phyloP scores from a whole-genome alignment of 2,888 invertebrate genomes.

The Gortyna flavago region DNA sequence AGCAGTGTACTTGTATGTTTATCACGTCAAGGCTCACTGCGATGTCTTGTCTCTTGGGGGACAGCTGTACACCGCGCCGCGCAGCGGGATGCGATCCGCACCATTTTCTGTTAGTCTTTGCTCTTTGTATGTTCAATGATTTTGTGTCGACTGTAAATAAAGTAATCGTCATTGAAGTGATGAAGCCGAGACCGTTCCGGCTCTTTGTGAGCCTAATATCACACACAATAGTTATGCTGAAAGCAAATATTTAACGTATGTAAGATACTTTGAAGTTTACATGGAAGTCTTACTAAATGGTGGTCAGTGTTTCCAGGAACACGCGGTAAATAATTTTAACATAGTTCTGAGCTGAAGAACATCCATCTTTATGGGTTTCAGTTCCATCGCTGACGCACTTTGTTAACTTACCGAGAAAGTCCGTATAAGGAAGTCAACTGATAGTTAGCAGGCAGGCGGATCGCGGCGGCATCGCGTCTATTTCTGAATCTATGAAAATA shows the following conservation, averaged over 20 bases:
- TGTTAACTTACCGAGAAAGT: constrained; percentile 42
- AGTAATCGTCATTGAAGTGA: background rate
- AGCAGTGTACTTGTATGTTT: no score
- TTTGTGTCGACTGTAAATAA: constrained; percentile 1
- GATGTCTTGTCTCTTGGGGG: no score
- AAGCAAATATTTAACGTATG: background rate
- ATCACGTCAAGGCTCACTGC: background rate
- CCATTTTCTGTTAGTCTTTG: background rate
- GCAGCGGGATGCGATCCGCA: no score
- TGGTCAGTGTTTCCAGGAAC: background rate
- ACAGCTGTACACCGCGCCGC: no score
- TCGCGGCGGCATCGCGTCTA: constrained; percentile 70
- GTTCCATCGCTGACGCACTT: constrained; percentile 6
- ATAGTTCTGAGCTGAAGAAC: background rate
- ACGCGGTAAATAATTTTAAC: background rate
- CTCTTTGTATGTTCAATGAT: background rate
- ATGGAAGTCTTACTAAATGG: constrained; percentile 1
- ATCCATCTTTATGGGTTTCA: constrained; percentile 2
- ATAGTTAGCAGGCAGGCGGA: constrained; percentile 48
- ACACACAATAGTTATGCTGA: background rate
- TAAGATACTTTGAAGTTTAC: background rate
- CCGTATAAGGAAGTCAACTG: constrained; percentile 59
- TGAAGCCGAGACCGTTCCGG: background rate
- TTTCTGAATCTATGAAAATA: constrained; percentile 83
- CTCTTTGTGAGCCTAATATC: background rate